These are phyloP conservation scores for Caenorhabditis macrosperma DNA, from an alignment of 2,888 invertebrate genomes.

Conservation along the genomic window DNA sequence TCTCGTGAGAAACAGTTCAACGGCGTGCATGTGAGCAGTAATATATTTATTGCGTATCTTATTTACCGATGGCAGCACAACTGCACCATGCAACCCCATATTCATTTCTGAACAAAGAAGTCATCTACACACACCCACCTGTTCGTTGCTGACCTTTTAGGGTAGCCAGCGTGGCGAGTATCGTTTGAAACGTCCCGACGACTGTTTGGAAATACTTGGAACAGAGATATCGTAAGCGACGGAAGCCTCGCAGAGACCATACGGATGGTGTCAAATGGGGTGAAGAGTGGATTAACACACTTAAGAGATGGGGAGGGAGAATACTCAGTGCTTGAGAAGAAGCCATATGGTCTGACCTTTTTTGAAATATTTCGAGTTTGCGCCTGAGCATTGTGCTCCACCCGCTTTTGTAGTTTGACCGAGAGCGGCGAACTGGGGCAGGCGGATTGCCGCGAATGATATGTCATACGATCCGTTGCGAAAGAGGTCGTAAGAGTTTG, in stretches of 20 bases:
- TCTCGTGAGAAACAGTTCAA: too few relatives aligned
- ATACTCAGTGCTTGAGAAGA: slow-evolving; percentile 1
- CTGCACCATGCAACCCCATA: not conserved
- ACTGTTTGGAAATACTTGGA: slow-evolving; percentile 21
- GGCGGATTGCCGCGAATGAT: slow-evolving; percentile 29
- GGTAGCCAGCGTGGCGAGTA: not conserved
- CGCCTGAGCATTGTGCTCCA: not conserved
- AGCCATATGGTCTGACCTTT: slow-evolving; percentile 38
- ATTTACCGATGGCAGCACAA: not conserved
- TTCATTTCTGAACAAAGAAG: not conserved
- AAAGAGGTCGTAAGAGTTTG: slow-evolving; percentile 31
- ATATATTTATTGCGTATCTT: not conserved
- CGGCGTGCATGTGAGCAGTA: not conserved
- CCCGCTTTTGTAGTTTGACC: slow-evolving; percentile 27
- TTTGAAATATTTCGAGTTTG: not conserved
- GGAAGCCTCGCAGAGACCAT: slow-evolving; percentile 31
- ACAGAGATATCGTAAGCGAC: slow-evolving; percentile 16
- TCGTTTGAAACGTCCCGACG: slow-evolving; percentile 24
- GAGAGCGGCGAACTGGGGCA: not conserved
- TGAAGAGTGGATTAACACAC: slow-evolving; percentile 58
- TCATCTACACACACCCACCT: not conserved
- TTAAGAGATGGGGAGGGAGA: slow-evolving; percentile 20
- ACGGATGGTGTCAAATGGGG: slow-evolving; percentile 27
- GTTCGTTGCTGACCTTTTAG: not conserved
- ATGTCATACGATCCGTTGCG: slow-evolving; percentile 33